phyloP scores from a whole-genome alignment of 1,140 invertebrate species.

The Pseudachorutes palmiensis region DNA sequence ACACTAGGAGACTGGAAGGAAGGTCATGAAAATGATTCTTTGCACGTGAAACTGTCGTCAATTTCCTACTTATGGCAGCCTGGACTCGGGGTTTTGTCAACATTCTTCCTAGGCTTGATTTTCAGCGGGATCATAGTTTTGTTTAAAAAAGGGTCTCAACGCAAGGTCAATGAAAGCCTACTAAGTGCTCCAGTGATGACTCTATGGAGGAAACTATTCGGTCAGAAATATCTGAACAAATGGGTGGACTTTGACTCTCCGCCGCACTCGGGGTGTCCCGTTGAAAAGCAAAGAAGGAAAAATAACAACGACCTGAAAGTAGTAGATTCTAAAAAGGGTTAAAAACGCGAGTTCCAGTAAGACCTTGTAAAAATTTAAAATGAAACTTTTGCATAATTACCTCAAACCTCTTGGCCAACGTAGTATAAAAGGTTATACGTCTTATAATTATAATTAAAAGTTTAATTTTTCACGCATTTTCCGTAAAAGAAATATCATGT shows the following conservation, averaged over 20 bases:
- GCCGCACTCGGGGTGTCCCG: background rate
- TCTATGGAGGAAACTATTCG: slow-evolving; percentile 8
- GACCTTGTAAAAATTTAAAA: too few relatives aligned
- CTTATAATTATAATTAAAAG: too few relatives aligned
- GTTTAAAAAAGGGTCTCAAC: background rate
- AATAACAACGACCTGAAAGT: background rate
- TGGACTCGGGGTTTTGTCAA: slow-evolving; percentile 10
- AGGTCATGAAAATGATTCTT: slow-evolving; percentile 13
- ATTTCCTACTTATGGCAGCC: slow-evolving; percentile 26
- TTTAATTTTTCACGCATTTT: too few relatives aligned
- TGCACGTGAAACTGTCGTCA: slow-evolving; percentile 5
- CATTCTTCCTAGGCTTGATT: slow-evolving; percentile 11
- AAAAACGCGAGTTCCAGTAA: too few relatives aligned
- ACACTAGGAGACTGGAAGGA: background rate
- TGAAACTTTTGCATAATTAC: too few relatives aligned
- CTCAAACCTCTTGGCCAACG: too few relatives aligned
- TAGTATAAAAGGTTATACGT: too few relatives aligned
- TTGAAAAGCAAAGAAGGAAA: background rate
- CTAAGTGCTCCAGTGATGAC: slow-evolving; percentile 16
- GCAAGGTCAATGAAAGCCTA: slow-evolving; percentile 12
- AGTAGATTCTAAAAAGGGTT: too few relatives aligned
- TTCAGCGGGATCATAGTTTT: slow-evolving; percentile 10
- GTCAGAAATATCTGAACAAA: background rate
- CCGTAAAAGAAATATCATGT: too few relatives aligned
- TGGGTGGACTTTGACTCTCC: slow-evolving; percentile 13